These are phyloP conservation scores for Rhagonycha fulva DNA, from an alignment of 2,888 invertebrate genomes.

Conservation along the genomic window DNA sequence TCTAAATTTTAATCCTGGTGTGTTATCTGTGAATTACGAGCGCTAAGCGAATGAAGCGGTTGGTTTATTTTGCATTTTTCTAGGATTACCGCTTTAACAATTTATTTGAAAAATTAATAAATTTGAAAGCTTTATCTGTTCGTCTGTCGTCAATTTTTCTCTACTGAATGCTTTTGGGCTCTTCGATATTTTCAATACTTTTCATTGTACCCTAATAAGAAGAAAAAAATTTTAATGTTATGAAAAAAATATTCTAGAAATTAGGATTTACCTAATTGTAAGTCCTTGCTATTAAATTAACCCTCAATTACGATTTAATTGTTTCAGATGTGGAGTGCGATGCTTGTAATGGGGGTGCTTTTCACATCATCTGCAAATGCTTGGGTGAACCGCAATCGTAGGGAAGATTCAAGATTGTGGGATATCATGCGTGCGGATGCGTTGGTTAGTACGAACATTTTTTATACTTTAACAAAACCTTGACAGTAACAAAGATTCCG, in stretches of 20 bases:
- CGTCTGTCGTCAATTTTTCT: no score
- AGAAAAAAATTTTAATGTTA: no score
- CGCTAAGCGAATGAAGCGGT: no score
- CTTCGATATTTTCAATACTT: no score
- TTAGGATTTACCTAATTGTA: background rate
- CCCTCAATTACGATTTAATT: conserved; percentile 5
- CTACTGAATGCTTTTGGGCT: no score
- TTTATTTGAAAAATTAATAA: no score
- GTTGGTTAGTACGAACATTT: conserved; percentile 5
- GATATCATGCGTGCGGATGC: conserved; percentile 14
- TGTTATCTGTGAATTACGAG: no score
- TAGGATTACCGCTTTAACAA: no score
- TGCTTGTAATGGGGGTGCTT: conserved; percentile 23
- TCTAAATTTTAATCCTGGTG: no score
- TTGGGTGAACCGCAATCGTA: conserved; percentile 6
- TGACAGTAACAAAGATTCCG: background rate
- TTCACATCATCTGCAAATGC: conserved; percentile 15
- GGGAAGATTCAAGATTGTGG: conserved; percentile 13
- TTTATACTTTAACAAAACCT: background rate
- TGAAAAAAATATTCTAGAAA: background rate
- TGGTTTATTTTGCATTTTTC: no score
- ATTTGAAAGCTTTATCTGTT: no score
- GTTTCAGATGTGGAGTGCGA: conserved; percentile 27
- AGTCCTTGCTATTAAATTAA: background rate
- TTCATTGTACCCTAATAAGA: no score